Percentiles rank a stretch among this genome's conserved stretches.
These are phyloP conservation scores for Sebastes taczanowskii DNA, from an alignment of 2,797 vertebrate genomes.

Conservation along the genomic window DNA sequence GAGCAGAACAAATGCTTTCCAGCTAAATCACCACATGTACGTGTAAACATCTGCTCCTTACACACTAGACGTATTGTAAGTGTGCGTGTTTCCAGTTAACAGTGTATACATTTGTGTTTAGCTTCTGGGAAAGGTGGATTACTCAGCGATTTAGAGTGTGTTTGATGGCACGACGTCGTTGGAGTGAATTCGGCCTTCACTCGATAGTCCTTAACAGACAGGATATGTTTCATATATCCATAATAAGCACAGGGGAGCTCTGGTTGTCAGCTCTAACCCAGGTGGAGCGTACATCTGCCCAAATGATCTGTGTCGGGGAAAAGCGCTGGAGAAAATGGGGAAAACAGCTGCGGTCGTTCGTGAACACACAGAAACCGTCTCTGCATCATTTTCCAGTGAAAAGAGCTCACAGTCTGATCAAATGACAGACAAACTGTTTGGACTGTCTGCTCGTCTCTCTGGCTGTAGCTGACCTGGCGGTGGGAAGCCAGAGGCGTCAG, in stretches of 20 bases:
- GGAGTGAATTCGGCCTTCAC: constrained; percentile 20
- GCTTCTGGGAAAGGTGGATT: constrained; percentile 23
- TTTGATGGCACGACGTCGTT: constrained; percentile 23
- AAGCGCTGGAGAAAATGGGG: constrained; percentile 49
- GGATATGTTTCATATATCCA: constrained; percentile 57
- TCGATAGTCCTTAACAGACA: constrained; percentile 50
- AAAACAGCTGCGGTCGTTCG: constrained; percentile 67
- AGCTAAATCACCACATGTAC: constrained; percentile 22
- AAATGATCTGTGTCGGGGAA: constrained; percentile 57
- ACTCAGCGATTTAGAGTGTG: constrained; percentile 10
- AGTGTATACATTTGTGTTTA: constrained; percentile 20
- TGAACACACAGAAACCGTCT: constrained; percentile 52
- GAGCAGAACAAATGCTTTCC: constrained; percentile 35
- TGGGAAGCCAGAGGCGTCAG: constrained; percentile 44
- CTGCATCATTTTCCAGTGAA: constrained; percentile 56
- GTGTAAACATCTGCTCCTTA: constrained; percentile 37
- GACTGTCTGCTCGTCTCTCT: constrained; percentile 39
- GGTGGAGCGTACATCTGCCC: constrained; percentile 67
- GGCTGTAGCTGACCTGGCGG: constrained; percentile 22
- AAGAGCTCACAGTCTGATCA: constrained; percentile 35
- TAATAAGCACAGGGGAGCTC: constrained; percentile 47
- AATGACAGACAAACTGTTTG: constrained; percentile 54
- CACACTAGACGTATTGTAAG: constrained; percentile 21
- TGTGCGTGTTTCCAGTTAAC: constrained; percentile 27
- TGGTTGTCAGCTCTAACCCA: constrained; percentile 50